Conservation (phyloP, 2,888 invertebrate species). For the Coleophora flavipennella region DNA sequence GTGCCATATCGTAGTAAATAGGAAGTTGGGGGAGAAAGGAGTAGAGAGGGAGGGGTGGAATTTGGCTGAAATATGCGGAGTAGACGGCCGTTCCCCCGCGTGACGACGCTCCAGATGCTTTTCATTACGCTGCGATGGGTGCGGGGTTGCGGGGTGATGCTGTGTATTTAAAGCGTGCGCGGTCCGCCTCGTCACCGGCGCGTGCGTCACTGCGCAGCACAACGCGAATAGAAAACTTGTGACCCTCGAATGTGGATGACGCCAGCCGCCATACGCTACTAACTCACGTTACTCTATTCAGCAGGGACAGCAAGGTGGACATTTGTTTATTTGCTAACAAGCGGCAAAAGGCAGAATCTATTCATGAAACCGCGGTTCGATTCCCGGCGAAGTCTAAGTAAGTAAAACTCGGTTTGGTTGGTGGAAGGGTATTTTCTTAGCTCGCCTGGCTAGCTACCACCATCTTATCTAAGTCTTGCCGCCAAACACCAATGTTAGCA, state of each 20-base stretch:
- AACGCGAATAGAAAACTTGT: conserved; percentile 63
- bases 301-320: conserved; percentile 32
- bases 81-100: conserved; percentile 36
- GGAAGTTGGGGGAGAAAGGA: conserved; percentile 11
- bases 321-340: too few species aligned
- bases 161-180: conserved; percentile 43
- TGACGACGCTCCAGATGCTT: conserved; percentile 43
- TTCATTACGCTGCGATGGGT: conserved; percentile 39
- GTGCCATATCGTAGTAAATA: conserved; percentile 18
- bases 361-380: too few species aligned
- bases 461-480: too few species aligned
- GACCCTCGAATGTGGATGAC: conserved; percentile 52
- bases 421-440: too few species aligned
- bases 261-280: conserved; percentile 40
- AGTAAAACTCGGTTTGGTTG: too few species aligned
- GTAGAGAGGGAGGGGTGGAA: conserved; percentile 22
- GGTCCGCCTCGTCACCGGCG: conserved; percentile 45
- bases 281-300: conserved; percentile 34
- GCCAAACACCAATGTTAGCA: too few species aligned
- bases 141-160: conserved; percentile 23
- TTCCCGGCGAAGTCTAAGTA: too few species aligned
- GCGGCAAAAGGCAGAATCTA: too few species aligned
- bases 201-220: conserved; percentile 51
- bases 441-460: too few species aligned
- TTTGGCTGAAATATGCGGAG: conserved; percentile 41